These are phyloP conservation scores for Hirundo rustica DNA, from an alignment of 2,797 vertebrate genomes.

Conservation along the genomic window DNA sequence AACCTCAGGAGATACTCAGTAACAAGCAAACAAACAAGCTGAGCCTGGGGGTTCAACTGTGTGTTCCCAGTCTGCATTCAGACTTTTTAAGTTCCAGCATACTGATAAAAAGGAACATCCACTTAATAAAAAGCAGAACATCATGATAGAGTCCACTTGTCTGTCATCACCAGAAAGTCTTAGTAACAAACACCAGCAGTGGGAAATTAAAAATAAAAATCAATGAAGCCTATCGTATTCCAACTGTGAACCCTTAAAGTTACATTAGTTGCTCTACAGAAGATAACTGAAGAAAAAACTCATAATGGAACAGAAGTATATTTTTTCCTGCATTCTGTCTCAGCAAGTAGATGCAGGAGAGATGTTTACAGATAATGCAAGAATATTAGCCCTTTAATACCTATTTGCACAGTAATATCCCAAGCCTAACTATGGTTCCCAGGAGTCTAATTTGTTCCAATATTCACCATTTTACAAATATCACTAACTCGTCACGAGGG, in stretches of 20 bases:
- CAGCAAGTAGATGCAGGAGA: background rate
- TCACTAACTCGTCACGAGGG: background rate
- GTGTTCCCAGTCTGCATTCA: background rate
- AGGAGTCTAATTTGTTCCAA: background rate
- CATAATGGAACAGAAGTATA: background rate
- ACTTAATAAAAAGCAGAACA: background rate
- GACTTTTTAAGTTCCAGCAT: background rate
- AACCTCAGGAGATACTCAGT: background rate
- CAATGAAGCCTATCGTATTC: background rate
- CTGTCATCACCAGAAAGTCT: background rate
- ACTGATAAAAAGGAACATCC: background rate
- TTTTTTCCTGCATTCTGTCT: background rate
- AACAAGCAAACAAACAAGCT: background rate
- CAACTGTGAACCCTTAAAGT: background rate
- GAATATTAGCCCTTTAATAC: background rate
- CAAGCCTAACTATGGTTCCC: background rate
- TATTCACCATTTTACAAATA: background rate
- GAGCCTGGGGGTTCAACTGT: background rate
- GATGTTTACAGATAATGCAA: background rate
- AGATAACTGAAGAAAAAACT: background rate
- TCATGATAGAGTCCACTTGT: background rate
- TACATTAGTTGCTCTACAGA: background rate
- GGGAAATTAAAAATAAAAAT: conserved; percentile 34
- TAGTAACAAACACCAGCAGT: background rate
- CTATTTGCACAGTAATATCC: background rate